These are phyloP conservation scores for Anthopleura sola DNA, from an alignment of 64 coral and sea anemone species.

Conservation along the genomic window DNA sequence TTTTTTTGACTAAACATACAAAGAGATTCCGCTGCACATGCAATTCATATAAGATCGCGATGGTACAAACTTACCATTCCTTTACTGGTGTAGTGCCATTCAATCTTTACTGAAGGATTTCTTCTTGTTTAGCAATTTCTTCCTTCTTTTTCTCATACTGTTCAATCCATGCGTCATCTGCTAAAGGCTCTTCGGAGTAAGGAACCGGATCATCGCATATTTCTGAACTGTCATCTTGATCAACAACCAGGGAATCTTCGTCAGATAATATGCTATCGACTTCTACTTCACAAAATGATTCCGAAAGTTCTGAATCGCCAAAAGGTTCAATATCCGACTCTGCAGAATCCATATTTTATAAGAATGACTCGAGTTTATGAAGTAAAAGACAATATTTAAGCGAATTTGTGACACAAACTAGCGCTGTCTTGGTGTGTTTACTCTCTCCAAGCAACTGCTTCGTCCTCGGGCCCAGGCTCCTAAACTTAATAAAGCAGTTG, in stretches of 20 bases:
- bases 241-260: no score
- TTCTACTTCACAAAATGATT: slow-evolving; percentile 10
- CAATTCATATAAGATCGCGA: not conserved
- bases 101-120: slow-evolving; percentile 3
- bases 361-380: not conserved
- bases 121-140: not conserved
- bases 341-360: not conserved
- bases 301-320: slow-evolving; percentile 7
- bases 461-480: not conserved
- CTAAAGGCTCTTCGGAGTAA: slow-evolving; percentile 31
- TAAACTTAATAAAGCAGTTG: not conserved
- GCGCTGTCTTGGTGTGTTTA: not conserved
- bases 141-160: slow-evolving; percentile 28
- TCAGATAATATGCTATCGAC: not conserved
- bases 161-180: slow-evolving; percentile 21
- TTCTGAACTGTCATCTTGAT: not conserved
- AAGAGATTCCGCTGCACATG: not conserved
- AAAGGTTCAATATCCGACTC: not conserved
- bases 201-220: slow-evolving; percentile 5
- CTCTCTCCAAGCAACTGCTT: not conserved
- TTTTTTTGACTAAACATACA: not conserved
- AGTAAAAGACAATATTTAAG: not conserved
- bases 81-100: not conserved
- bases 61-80: slow-evolving; percentile 25
- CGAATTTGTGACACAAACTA: not conserved